Percentiles rank a stretch among this genome's conserved stretches.
Evolutionary conservation across 2,113 vertebrate genomes (phyloP).

Genomic region (Lucifuga dentata): DNA sequence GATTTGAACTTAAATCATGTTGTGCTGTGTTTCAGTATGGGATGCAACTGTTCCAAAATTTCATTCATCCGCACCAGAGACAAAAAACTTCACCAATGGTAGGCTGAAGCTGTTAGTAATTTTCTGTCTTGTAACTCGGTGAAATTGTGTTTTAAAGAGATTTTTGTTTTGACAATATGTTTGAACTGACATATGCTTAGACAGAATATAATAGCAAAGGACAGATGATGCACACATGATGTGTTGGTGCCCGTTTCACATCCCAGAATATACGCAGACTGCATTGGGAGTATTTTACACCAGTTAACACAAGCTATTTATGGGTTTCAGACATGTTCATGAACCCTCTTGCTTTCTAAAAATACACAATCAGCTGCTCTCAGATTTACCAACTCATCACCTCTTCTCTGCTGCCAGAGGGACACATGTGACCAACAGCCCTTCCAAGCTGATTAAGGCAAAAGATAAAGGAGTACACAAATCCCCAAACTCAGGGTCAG

Average conservation of each 20-base stretch:
- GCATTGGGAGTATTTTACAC: constrained; percentile 54
- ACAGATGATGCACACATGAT: constrained; percentile 60
- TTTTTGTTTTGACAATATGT: neutral
- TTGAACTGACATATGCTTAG: neutral
- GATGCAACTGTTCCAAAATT: constrained; percentile 97
- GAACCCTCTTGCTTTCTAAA: constrained; percentile 73
- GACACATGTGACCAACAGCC: constrained; percentile 52
- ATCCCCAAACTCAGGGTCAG: constrained; percentile 30
- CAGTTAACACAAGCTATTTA: constrained; percentile 72
- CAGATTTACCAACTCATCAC: constrained; percentile 80
- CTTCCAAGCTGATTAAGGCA: constrained; percentile 39
- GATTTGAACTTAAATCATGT: neutral
- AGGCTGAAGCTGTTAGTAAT: constrained; percentile 59
- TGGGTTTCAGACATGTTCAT: constrained; percentile 60
- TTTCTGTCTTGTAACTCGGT: neutral
- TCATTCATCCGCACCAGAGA: constrained; percentile 91
- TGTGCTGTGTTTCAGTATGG: constrained; percentile 87
- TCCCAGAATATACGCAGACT: constrained; percentile 68
- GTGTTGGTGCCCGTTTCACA: constrained; percentile 31
- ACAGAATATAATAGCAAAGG: constrained; percentile 31
- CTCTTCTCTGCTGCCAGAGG: constrained; percentile 66
- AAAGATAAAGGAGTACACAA: constrained; percentile 34
- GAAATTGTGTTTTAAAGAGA: neutral
- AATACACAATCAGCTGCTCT: constrained; percentile 83
- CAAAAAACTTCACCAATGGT: constrained; percentile 93